Percentiles rank a stretch among this genome's conserved stretches.
Evolutionary conservation across 2,113 vertebrate genomes (phyloP).

Genomic region (Sebastes fasciatus): DNA sequence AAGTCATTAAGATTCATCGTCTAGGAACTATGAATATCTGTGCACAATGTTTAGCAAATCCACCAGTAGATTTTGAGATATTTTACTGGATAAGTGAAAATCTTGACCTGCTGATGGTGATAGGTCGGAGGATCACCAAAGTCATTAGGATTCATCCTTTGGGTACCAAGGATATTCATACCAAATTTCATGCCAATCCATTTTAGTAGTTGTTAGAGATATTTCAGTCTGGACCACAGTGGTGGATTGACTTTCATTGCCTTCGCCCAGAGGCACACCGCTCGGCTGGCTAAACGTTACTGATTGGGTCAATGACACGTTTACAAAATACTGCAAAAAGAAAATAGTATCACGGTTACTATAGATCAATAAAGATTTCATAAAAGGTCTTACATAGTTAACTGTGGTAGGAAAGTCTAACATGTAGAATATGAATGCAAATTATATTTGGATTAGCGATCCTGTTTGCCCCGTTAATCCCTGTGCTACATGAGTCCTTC

Average conservation of each 20-base stretch:
- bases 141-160: not conserved
- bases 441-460: conserved; percentile 47
- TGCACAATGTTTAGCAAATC: not conserved
- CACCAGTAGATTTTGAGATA: not conserved
- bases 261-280: not conserved
- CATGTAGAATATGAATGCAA: conserved; percentile 25
- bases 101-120: not conserved
- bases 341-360: not conserved
- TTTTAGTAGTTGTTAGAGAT: not conserved
- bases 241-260: not conserved
- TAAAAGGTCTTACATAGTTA: not conserved
- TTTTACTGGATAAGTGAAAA: not conserved
- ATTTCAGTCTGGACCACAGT: not conserved
- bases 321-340: not conserved
- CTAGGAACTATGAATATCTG: not conserved
- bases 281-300: not conserved
- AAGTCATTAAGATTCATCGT: not conserved
- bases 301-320: not conserved
- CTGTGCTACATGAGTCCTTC: conserved; percentile 26
- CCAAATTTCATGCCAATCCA: not conserved
- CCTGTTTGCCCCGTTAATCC: conserved; percentile 51
- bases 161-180: not conserved
- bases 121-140: not conserved
- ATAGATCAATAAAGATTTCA: not conserved
- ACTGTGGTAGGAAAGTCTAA: not conserved